These are phyloP conservation scores for Drosophila dives DNA, from an alignment of 2,888 invertebrate genomes.

Conservation along the genomic window DNA sequence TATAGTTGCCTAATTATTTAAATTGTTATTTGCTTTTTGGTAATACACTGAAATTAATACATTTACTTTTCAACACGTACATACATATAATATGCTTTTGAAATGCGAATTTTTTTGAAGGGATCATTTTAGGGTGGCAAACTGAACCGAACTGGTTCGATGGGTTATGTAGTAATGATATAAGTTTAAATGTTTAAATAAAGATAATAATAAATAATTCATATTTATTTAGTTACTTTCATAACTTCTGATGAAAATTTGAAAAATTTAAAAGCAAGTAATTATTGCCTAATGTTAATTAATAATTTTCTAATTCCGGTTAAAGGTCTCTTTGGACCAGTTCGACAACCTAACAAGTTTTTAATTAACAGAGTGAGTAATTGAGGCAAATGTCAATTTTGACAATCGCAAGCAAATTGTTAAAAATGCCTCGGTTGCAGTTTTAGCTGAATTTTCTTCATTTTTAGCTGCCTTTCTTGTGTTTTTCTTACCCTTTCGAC, in stretches of 20 bases:
- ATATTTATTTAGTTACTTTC: background rate
- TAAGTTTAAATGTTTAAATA: background rate
- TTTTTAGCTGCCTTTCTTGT: background rate
- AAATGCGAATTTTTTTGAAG: background rate
- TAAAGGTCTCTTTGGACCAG: background rate
- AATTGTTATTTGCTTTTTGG: background rate
- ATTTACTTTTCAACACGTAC: slow-evolving; percentile 2
- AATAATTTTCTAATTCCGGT: background rate
- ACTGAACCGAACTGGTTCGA: background rate
- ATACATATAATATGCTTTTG: slow-evolving; percentile 1
- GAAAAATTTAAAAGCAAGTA: background rate
- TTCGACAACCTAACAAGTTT: background rate
- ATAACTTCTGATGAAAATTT: background rate
- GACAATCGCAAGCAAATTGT: background rate
- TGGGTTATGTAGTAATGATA: background rate
- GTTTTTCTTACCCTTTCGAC: slow-evolving; percentile 92
- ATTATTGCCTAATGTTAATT: background rate
- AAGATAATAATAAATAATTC: background rate
- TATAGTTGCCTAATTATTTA: background rate
- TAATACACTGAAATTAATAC: background rate
- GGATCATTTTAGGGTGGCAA: background rate
- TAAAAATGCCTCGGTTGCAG: background rate
- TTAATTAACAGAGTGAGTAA: background rate
- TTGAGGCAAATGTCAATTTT: background rate
- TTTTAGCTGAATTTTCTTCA: slow-evolving; percentile 47